A percentile compares a stretch with the other conserved stretches of the same genome.
Evolutionary conservation across 2,888 invertebrate species (phyloP).

Genomic region (Watsonalla binaria): DNA sequence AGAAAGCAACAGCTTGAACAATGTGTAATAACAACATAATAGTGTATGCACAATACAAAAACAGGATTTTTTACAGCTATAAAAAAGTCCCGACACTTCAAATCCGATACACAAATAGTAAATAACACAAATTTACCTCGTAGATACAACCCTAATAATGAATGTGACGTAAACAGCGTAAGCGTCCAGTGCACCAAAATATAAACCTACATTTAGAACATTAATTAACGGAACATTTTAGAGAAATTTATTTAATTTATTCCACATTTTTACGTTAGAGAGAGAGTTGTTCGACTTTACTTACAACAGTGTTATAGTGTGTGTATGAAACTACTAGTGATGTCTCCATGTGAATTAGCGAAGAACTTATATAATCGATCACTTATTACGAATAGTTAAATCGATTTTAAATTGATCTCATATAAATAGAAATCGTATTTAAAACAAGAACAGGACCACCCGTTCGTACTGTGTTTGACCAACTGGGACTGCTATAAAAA

Average conservation of each 20-base stretch:
- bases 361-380: no score
- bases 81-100: slow-evolving; percentile 13
- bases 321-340: no score
- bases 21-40: not conserved
- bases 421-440: no score
- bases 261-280: slow-evolving; percentile 35
- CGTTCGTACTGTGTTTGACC: no score
- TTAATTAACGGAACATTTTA: slow-evolving; percentile 30
- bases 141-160: slow-evolving; percentile 4
- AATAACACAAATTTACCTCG: slow-evolving; percentile 28
- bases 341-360: no score
- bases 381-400: no score
- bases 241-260: slow-evolving; percentile 33
- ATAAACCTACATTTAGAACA: slow-evolving; percentile 35
- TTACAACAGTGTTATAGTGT: not conserved
- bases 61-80: slow-evolving; percentile 33
- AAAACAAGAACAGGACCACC: no score
- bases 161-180: slow-evolving; percentile 16
- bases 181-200: slow-evolving; percentile 23
- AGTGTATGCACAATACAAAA: slow-evolving; percentile 16
- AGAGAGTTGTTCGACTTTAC: slow-evolving; percentile 18
- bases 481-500: no score
- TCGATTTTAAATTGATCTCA: no score
- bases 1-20: slow-evolving; percentile 5
- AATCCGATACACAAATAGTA: slow-evolving; percentile 19